phyloP scores from a whole-genome alignment of 1,140 invertebrate genomes.

The Thaumatotibia leucotreta region DNA sequence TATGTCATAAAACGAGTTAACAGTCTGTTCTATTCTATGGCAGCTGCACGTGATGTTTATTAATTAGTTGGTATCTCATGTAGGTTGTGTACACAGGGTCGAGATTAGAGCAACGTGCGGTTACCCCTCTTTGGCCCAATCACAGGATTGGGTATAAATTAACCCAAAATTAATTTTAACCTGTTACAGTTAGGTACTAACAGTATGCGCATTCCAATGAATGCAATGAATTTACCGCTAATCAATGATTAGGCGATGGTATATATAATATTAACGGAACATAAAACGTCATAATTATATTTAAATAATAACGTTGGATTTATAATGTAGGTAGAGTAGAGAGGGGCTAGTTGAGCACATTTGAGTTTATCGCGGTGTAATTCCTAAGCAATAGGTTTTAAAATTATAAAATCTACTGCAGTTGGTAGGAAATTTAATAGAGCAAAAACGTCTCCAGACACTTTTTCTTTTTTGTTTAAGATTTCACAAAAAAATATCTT shows the following conservation, averaged over 20 bases:
- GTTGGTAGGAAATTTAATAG: no score
- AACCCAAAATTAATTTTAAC: background rate
- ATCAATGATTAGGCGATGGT: background rate
- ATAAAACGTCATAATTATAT: background rate
- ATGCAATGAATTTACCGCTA: background rate
- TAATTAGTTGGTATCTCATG: constrained; percentile 2
- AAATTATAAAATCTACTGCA: no score
- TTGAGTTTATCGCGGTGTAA: no score
- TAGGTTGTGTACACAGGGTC: background rate
- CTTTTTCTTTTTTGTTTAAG: no score
- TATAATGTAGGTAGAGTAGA: no score
- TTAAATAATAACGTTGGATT: background rate
- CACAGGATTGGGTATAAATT: background rate
- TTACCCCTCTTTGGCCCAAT: constrained; percentile 3
- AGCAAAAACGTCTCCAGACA: no score
- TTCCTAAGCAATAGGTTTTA: no score
- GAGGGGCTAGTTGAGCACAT: no score
- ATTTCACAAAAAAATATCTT: no score
- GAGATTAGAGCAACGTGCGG: background rate
- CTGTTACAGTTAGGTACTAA: background rate
- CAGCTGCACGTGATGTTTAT: constrained; percentile 1
- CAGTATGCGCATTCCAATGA: background rate
- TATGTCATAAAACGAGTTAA: no score
- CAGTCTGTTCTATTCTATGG: background rate
- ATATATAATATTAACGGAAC: no score